phyloP scores from a whole-genome alignment of 1,140 invertebrate species.

The Phymastichus coffea region DNA sequence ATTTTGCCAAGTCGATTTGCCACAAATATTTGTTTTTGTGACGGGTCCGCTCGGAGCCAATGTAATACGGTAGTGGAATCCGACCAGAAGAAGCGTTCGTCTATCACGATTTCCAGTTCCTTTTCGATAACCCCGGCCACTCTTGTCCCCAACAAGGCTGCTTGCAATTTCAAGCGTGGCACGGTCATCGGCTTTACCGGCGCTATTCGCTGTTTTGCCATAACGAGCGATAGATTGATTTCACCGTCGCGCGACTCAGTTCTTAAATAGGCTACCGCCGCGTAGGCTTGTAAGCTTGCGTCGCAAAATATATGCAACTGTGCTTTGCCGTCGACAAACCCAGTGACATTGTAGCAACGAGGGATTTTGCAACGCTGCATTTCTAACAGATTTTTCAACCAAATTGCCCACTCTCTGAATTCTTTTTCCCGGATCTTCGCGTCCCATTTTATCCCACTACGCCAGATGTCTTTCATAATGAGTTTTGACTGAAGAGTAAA shows the following conservation, averaged over 20 bases:
- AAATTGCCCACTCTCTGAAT: not conserved
- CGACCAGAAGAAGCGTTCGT: slow-evolving; percentile 32
- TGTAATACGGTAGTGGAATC: slow-evolving; percentile 40
- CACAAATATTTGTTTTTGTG: slow-evolving; percentile 26
- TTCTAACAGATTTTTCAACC: not conserved
- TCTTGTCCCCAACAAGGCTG: not conserved
- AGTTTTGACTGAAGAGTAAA: slow-evolving; percentile 42
- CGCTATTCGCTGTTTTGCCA: not conserved
- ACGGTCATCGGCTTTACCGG: not conserved
- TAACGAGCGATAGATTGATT: slow-evolving; percentile 8
- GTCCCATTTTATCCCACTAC: slow-evolving; percentile 12
- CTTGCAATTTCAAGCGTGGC: not conserved
- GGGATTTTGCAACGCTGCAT: not conserved
- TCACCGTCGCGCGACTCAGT: not conserved
- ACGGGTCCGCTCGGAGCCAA: slow-evolving; percentile 34
- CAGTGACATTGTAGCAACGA: not conserved
- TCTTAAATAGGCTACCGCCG: slow-evolving; percentile 33
- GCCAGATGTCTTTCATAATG: slow-evolving; percentile 44
- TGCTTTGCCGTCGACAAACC: too few relatives aligned
- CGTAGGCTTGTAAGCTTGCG: slow-evolving; percentile 36
- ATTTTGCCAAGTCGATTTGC: slow-evolving; percentile 46
- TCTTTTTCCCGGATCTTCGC: not conserved
- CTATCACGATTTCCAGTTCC: not conserved
- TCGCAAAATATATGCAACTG: slow-evolving; percentile 29
- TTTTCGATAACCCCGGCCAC: not conserved